A percentile compares a stretch with the other conserved stretches of the same genome.
These are phyloP conservation scores for Actinostola sp. DNA, from an alignment of 92 coral and sea anemone genomes.

Conservation along the genomic window DNA sequence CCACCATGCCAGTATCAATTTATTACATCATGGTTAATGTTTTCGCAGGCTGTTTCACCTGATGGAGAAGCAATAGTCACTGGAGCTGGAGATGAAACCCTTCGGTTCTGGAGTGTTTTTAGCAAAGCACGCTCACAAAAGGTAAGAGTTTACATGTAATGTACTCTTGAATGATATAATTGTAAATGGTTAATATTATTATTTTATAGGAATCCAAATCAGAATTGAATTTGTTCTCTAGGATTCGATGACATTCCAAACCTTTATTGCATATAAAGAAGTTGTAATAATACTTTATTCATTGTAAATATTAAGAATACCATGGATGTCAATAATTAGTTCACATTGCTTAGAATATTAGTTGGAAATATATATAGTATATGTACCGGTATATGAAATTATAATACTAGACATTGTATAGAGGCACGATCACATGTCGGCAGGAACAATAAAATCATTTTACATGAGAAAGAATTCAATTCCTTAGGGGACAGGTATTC, in stretches of 20 bases:
- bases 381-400: too few relatives aligned
- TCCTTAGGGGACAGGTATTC: too few relatives aligned
- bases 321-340: neutral
- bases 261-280: neutral
- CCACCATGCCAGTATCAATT: too few relatives aligned
- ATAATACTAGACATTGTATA: too few relatives aligned
- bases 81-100: conserved; percentile 99
- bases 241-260: conserved; percentile 75
- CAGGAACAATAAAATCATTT: too few relatives aligned
- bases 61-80: conserved; percentile 99
- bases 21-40: too few relatives aligned
- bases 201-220: conserved; percentile 92
- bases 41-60: conserved; percentile 98
- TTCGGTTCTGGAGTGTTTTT: conserved; percentile 97
- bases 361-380: too few relatives aligned
- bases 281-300: neutral
- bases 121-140: conserved; percentile 98
- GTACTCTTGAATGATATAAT: neutral
- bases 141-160: conserved; percentile 42
- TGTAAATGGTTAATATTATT: neutral
- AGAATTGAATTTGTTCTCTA: conserved; percentile 93
- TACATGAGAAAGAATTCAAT: too few relatives aligned
- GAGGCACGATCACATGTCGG: too few relatives aligned
- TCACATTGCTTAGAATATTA: too few relatives aligned
- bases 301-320: neutral